Evolutionary conservation across 2,113 vertebrate species (phyloP).

Genomic region (Probosciger aterrimus): DNA sequence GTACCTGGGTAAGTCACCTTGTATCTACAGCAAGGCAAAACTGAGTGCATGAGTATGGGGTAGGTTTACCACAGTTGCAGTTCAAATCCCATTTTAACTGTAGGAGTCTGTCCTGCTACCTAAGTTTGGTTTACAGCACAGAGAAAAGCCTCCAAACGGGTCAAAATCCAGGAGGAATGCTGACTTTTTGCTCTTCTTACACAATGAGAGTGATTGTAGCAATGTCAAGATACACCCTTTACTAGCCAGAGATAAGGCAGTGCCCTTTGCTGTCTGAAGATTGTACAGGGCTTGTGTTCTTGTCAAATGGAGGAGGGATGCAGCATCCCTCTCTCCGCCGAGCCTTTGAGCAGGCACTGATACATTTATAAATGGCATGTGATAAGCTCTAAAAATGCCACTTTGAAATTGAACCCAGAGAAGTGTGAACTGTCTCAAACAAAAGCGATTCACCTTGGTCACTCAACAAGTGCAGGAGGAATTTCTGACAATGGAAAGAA

Average conservation of each 20-base stretch:
- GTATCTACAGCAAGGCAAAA: neutral
- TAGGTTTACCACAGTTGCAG: rapidly evolving
- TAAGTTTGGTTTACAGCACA: neutral
- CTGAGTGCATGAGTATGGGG: neutral
- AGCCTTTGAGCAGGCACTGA: constrained; percentile 55
- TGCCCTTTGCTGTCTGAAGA: constrained; percentile 60
- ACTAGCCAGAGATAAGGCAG: constrained; percentile 44
- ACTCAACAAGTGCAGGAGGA: neutral
- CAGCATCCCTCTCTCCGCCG: neutral
- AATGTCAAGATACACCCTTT: constrained; percentile 41
- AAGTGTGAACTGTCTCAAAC: constrained; percentile 54
- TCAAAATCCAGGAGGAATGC: neutral
- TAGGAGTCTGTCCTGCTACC: neutral
- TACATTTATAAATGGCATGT: constrained; percentile 52
- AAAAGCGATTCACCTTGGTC: constrained; percentile 41
- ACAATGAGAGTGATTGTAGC: neutral
- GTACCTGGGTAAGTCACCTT: neutral
- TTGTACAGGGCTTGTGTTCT: constrained; percentile 13
- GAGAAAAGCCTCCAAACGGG: neutral
- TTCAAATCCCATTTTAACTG: neutral
- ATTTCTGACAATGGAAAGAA: neutral
- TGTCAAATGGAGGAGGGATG: neutral
- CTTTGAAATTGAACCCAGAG: constrained; percentile 67
- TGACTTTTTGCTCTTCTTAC: neutral
- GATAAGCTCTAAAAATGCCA: constrained; percentile 68